Base-by-base conservation (phyloP, 2,888 invertebrate species). In the Hoplodrina ambigua region DNA sequence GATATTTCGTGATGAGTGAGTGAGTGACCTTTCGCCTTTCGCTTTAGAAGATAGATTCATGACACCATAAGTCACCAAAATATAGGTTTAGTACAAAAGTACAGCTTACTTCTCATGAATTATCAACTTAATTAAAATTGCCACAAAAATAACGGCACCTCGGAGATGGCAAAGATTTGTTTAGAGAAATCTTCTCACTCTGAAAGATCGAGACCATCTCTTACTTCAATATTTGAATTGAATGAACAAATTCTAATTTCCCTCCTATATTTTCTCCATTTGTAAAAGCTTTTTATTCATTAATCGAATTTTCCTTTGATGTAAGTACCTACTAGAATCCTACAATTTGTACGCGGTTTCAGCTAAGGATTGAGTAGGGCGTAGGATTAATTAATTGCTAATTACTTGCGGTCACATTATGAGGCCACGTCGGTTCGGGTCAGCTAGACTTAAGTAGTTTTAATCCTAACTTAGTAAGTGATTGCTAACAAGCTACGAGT, bases 231-330 rank as follows among this genome's bases (percentile, higher is more conserved):
- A 79, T 83, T 83, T 84, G 69, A 72, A 71, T 72, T 81, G 60
- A 76, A 72, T 67, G 72, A 84, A 74, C 69, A 72, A 84, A 75
- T 84, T 83, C 69, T 76, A 81, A 83, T 84, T 81, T 72, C 49
- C 54, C 49, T 76, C 17, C 56, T 57, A 78, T 75, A 70, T 74
- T 79, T 70, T 74, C 62, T 64, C 58, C 46, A 67, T 69, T 75
- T 5, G 55, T 49, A 56, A 65, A 81, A 74, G 68, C 68, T 64
- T 79, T 77, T 81, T 74, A 74, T 71, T 73, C 63, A 73, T 79
- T 82, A 75, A 77, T 83, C 59, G 60, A 68, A 79, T 73, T 53
- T 73, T 50, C 57, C 61, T 84, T 82, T 80, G 80, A 82, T 70
- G 58, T 75, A 55, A 60, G 53, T 67, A 66, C 54, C 44, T 60